Percentiles rank a stretch among this genome's conserved stretches.
These are phyloP conservation scores for Zosterops hypoxanthus DNA, from an alignment of 2,113 vertebrate species.

Conservation along the genomic window DNA sequence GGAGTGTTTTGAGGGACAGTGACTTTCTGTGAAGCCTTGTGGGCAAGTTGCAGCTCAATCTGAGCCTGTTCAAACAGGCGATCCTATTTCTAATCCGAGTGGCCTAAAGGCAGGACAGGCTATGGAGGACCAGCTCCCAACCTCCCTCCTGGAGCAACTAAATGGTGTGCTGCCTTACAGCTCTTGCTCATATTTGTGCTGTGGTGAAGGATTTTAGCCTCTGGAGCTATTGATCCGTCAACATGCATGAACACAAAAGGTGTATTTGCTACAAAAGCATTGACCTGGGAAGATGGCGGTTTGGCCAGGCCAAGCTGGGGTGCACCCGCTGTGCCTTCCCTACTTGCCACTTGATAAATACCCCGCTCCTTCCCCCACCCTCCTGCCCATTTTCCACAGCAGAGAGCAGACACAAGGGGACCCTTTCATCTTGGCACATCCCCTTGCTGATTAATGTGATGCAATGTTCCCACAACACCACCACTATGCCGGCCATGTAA, in stretches of 20 bases:
- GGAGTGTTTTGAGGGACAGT: background rate
- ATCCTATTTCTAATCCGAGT: background rate
- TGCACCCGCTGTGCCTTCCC: slow-evolving; percentile 45
- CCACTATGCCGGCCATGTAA: slow-evolving; percentile 61
- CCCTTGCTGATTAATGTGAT: slow-evolving; percentile 64
- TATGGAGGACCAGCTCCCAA: background rate
- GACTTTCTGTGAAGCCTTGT: background rate
- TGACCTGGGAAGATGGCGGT: background rate
- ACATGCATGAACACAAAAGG: background rate
- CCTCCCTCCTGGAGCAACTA: background rate
- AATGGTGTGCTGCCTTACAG: accelerated
- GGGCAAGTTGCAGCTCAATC: background rate
- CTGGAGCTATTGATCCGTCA: background rate
- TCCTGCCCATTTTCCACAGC: slow-evolving; percentile 64
- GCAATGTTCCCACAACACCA: slow-evolving; percentile 62
- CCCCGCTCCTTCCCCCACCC: background rate
- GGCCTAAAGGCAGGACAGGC: background rate
- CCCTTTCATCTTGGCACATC: slow-evolving; percentile 71
- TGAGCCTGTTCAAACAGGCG: background rate
- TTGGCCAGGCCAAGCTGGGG: background rate
- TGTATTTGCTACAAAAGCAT: background rate
- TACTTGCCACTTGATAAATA: slow-evolving; percentile 57
- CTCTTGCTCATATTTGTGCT: background rate
- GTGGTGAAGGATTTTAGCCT: background rate
- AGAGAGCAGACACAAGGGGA: slow-evolving; percentile 67